Evolutionary conservation across 2,797 vertebrate genomes (phyloP).

Genomic region (Myripristis murdjan): DNA sequence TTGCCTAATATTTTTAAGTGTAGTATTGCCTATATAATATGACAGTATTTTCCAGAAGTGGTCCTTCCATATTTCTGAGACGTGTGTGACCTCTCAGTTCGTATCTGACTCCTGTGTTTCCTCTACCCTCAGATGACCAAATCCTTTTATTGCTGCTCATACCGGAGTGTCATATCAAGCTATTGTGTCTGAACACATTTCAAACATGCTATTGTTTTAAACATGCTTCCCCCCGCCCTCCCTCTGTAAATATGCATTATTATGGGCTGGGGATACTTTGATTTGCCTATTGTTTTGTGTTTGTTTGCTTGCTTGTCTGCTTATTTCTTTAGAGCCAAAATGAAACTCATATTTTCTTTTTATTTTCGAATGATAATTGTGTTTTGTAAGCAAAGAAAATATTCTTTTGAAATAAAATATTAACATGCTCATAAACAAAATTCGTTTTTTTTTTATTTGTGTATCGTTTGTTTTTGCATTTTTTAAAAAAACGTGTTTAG

Average conservation of each 20-base stretch:
- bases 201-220: constrained; percentile 4
- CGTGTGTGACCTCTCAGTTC: neutral
- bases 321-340: neutral
- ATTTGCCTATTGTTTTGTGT: neutral
- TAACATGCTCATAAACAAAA: constrained; percentile 47
- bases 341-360: constrained; percentile 6
- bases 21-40: constrained; percentile 1
- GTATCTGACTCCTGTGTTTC: constrained; percentile 13
- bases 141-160: neutral
- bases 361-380: constrained; percentile 19
- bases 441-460: constrained; percentile 14
- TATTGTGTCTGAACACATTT: constrained; percentile 11
- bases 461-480: constrained; percentile 20
- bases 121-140: neutral
- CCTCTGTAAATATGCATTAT: constrained; percentile 21
- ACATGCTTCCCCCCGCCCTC: neutral
- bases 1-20: neutral
- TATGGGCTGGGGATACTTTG: constrained; percentile 17
- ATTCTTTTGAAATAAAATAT: constrained; percentile 47
- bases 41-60: constrained; percentile 14
- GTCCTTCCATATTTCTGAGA: neutral
- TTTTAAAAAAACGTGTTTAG: neutral
- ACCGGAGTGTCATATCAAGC: neutral
- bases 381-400: constrained; percentile 20
- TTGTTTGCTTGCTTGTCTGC: neutral